Evolutionary conservation across 2,113 vertebrate genomes (phyloP).

Genomic region (Perca fluviatilis): DNA sequence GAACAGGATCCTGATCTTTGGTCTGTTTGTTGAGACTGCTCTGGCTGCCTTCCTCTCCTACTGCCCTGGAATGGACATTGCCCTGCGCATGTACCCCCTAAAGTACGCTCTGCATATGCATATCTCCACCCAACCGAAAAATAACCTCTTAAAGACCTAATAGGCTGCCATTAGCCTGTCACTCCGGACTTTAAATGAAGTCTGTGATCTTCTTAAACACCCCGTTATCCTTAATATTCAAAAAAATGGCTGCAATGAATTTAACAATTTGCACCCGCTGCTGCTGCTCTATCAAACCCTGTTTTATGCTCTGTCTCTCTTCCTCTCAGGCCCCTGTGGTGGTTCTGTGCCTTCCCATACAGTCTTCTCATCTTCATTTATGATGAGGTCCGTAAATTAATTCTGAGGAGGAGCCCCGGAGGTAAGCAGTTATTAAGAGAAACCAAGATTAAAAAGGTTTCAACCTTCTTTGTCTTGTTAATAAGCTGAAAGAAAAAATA

Average conservation of each 20-base stretch:
- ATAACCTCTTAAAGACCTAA: slow-evolving; percentile 66
- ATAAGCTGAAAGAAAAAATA: slow-evolving; percentile 44
- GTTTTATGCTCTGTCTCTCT: not conserved
- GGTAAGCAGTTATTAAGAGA: slow-evolving; percentile 75
- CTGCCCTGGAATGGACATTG: slow-evolving; percentile 87
- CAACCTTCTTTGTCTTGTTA: slow-evolving; percentile 59
- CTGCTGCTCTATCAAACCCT: slow-evolving; percentile 20
- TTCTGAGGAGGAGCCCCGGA: slow-evolving; percentile 83
- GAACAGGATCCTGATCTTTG: slow-evolving; percentile 87
- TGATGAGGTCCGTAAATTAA: slow-evolving; percentile 86
- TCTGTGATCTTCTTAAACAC: slow-evolving; percentile 60
- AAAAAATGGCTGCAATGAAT: slow-evolving; percentile 58
- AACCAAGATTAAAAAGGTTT: slow-evolving; percentile 56
- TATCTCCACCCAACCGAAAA: slow-evolving; percentile 59
- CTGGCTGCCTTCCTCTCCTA: slow-evolving; percentile 87
- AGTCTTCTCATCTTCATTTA: slow-evolving; percentile 88
- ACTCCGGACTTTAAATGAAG: slow-evolving; percentile 65
- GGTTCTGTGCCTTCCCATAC: slow-evolving; percentile 87
- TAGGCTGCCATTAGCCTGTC: slow-evolving; percentile 62
- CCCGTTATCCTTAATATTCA: slow-evolving; percentile 55
- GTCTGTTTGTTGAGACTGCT: slow-evolving; percentile 85
- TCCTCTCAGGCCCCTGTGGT: slow-evolving; percentile 79
- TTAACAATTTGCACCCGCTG: slow-evolving; percentile 42
- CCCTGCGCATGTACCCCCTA: slow-evolving; percentile 87
- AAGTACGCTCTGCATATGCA: slow-evolving; percentile 76